Base-by-base conservation (phyloP, 2,113 vertebrate genomes). In the Eublepharis macularius region DNA sequence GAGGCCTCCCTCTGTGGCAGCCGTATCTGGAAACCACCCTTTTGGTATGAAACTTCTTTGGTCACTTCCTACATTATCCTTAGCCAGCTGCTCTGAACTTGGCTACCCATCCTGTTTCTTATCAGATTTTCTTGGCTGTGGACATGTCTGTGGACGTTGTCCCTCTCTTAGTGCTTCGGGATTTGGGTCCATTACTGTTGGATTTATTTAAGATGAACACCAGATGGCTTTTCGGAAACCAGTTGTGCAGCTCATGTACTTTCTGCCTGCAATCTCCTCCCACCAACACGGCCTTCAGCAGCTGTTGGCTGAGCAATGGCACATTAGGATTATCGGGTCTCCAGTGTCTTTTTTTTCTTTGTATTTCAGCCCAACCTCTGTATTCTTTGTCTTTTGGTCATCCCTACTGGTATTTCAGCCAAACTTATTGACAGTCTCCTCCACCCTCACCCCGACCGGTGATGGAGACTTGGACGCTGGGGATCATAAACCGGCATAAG, bases 371-470 rank as follows among this genome's bases (percentile, higher is more conserved):
- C n/a, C n/a, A n/a, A n/a, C n/a, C n/a, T n/a, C n/a, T n/a, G n/a
- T n/a, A n/a, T n/a, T 87, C 72, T 70, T 85, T 94, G 49, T 14
- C 84, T 93, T 95, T 95, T n/a, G n/a, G n/a, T n/a, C n/a, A n/a
- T n/a, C n/a, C n/a, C n/a, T n/a, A n/a, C n/a, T n/a, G n/a, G 90
- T 57, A 87, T 85, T 86, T 34, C 5, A 0, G 91, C 92, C 94
- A 94, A 87, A 80, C 17, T 82, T 49, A 57, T 76, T 89, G 89
- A 2, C 16, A 92, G 3, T 29, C 9, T 14, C 39, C 76, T 24
- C n/a, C 26, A 13, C 29, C 6, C 11, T 14, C 78, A 86, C 85
- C 54, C 83, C 65, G 51, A 84, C 86, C 88, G 65, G 54, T 89
- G 87, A 84, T 5, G 4, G 70, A 32, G 21, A 80, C 81, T 75